Percentiles rank a stretch among this genome's conserved stretches.
Conservation (phyloP, 2,797 vertebrate genomes). For the Onychomys torridus region DNA sequence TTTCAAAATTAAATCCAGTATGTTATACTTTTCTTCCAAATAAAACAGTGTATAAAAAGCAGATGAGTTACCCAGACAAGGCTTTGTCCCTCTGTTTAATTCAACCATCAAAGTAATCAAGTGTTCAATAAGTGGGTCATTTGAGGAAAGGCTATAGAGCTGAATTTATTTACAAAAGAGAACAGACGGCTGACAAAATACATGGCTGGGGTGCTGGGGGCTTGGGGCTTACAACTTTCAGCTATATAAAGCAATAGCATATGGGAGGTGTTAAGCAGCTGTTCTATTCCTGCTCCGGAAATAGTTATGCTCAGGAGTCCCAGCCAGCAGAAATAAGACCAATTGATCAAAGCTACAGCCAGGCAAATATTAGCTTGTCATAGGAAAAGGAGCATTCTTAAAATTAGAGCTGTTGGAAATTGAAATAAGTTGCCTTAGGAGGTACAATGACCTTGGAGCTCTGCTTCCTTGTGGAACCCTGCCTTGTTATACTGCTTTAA, state of each 20-base stretch:
- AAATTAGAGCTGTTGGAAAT: constrained; percentile 63
- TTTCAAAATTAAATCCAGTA: background rate
- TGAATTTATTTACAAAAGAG: constrained; percentile 79
- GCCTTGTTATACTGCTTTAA: background rate
- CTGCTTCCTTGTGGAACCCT: background rate
- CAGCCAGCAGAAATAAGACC: constrained; percentile 74
- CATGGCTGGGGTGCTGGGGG: constrained; percentile 65
- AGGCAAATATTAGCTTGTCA: constrained; percentile 74
- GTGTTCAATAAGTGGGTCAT: constrained; percentile 76
- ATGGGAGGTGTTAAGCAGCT: constrained; percentile 81
- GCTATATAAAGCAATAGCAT: constrained; percentile 82
- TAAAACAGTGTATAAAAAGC: background rate
- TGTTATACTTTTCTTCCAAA: background rate
- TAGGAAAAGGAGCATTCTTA: constrained; percentile 59
- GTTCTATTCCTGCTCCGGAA: constrained; percentile 79
- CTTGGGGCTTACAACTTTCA: constrained; percentile 76
- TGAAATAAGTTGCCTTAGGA: constrained; percentile 58
- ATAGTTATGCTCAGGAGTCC: constrained; percentile 68
- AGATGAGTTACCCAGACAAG: background rate
- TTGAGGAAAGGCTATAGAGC: constrained; percentile 75
- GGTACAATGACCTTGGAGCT: background rate
- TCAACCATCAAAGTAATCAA: constrained; percentile 59
- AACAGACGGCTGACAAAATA: constrained; percentile 80
- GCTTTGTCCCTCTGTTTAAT: constrained; percentile 12
- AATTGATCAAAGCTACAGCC: constrained; percentile 77